phyloP scores from a whole-genome alignment of 2,113 vertebrate genomes.

The Psilopogon haemacephalus region DNA sequence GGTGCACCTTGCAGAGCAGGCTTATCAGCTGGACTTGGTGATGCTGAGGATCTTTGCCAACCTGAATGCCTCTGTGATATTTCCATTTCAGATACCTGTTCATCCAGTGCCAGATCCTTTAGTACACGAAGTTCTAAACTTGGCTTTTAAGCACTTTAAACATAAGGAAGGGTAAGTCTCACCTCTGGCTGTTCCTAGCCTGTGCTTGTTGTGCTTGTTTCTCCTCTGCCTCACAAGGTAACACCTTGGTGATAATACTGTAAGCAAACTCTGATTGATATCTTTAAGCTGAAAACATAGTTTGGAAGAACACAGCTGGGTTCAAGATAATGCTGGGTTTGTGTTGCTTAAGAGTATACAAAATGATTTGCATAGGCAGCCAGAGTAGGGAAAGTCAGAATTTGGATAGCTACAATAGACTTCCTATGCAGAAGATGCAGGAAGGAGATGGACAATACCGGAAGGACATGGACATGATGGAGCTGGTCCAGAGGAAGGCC shows the following conservation, averaged over 20 bases:
- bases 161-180: constrained; percentile 95
- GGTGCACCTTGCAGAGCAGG: no score
- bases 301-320: background rate
- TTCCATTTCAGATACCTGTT: constrained; percentile 91
- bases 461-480: no score
- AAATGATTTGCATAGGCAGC: background rate
- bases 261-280: background rate
- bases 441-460: no score
- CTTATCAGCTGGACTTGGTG: no score
- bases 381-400: background rate
- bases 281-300: background rate
- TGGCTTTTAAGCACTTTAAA: constrained; percentile 99
- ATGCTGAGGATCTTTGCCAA: no score
- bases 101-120: constrained; percentile 98
- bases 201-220: background rate
- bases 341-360: background rate
- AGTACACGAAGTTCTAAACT: constrained; percentile 98
- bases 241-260: background rate
- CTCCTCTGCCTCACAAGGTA: background rate
- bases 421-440: background rate
- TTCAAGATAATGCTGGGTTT: background rate
- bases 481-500: no score
- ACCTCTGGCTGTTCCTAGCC: background rate
- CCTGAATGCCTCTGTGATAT: background rate
- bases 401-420: background rate